Percentiles rank a stretch among this genome's conserved stretches.
Evolutionary conservation across 2,797 vertebrate genomes (phyloP).

Genomic region (Cyprinella venusta): DNA sequence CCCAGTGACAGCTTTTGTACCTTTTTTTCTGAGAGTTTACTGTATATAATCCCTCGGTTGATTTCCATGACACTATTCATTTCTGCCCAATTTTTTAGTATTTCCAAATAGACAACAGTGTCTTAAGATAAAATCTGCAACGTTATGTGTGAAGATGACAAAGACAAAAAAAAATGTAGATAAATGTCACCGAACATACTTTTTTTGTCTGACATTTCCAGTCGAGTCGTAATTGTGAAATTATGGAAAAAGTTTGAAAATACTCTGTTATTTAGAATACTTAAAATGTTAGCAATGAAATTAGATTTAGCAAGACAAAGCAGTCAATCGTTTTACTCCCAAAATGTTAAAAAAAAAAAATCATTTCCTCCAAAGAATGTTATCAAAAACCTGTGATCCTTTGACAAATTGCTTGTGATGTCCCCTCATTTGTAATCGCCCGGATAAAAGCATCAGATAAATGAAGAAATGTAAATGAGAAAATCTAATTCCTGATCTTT

Average conservation of each 20-base stretch:
- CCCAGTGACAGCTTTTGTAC: too few species aligned
- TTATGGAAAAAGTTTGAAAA: background rate
- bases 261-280: background rate
- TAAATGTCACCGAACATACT: background rate
- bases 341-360: background rate
- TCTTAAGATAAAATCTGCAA: background rate
- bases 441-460: slow-evolving; percentile 16
- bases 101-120: too few species aligned
- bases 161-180: background rate
- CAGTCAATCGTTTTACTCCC: too few species aligned
- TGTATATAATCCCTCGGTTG: too few species aligned
- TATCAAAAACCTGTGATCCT: background rate
- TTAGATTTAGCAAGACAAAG: background rate
- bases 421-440: background rate
- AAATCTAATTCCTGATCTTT: background rate
- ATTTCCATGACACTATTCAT: background rate
- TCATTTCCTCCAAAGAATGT: background rate
- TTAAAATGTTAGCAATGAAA: too few species aligned
- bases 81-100: too few species aligned
- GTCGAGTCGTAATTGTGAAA: background rate
- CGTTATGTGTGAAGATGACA: background rate
- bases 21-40: too few species aligned
- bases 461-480: background rate
- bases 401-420: background rate
- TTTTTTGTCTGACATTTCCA: background rate